Conservation (phyloP, 1,140 invertebrate genomes). For the Ceratina japonica region DNA sequence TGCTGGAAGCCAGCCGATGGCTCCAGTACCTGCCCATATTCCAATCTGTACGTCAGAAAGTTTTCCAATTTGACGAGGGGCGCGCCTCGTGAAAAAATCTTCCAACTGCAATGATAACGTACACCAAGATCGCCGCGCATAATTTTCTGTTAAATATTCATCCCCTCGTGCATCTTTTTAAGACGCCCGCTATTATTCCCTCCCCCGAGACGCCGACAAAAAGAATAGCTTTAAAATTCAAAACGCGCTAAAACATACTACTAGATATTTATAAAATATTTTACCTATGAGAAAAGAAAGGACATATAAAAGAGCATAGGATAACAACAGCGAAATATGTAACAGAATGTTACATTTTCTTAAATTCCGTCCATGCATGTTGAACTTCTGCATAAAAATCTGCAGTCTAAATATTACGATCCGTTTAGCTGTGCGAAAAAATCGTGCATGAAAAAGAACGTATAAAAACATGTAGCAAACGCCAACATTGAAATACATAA, state of each 20-base stretch:
- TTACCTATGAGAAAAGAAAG: no score
- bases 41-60: neutral
- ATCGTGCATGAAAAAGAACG: no score
- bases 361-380: no score
- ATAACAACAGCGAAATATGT: no score
- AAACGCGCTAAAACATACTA: conserved; percentile 5
- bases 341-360: no score
- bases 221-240: conserved; percentile 11
- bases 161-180: conserved; percentile 49
- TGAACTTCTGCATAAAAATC: no score
- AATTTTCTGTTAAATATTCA: conserved; percentile 56
- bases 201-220: neutral
- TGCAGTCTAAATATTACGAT: no score
- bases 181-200: conserved; percentile 29
- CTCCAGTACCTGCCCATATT: neutral
- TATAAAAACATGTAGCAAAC: no score
- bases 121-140: conserved; percentile 41
- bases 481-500: no score
- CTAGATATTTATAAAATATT: neutral
- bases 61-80: neutral
- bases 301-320: no score
- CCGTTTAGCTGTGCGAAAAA: no score
- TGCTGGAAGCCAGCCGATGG: neutral
- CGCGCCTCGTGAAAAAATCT: conserved; percentile 43
- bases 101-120: conserved; percentile 19